Evolutionary conservation across 2,113 vertebrate species (phyloP), one percentile per base, ranked within the genome.

Genomic region (Garra rufa): DNA sequence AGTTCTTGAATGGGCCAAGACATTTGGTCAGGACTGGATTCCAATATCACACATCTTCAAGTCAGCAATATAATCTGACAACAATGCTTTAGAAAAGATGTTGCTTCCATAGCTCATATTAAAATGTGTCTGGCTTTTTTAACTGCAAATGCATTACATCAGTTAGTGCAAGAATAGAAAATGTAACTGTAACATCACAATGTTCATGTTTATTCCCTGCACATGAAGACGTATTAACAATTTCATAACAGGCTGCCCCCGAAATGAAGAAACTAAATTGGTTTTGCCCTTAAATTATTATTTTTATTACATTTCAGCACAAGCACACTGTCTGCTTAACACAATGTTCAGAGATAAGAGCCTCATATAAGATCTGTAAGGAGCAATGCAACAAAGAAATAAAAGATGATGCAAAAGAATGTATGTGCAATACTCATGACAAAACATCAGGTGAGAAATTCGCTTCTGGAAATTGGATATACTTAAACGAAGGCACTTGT

Each of bases 321-420:
- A 89, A 91, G 88, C 88, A 1, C 19, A 9, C 52, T 21, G 52
- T n/a, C 52, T 55, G 52, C 9, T n/a, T 55, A 55, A 55, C 19
- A n/a, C 52, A 87, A 38, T 88, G 87, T 85, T 84, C 83, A 74
- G 79, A 75, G 83, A 41, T 28, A 41, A 89, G 78, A 89, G 50
- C 50, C 76, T 87, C 76, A 90, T 90, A 85, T 85, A 30, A 19
- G 57, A 86, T 83, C 82, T 82, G 24, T 34, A 57, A 75, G 48
- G 61, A 55, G 38, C 70, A 88, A 85, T 57, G 77, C 46, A 57
- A 44, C 69, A 74, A 46, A 24, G 55, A 83, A 76, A 69, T 69
- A 24, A 10, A 80, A 83, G 48, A 19, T 14, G 14, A 41, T 30
- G 44, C 67, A 46, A 55, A 59, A 61, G 24, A 71, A 44, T 67